Percentiles rank a stretch among this genome's conserved stretches.
Evolutionary conservation across 2,797 vertebrate genomes (phyloP).

Genomic region (Sebastes taczanowskii): DNA sequence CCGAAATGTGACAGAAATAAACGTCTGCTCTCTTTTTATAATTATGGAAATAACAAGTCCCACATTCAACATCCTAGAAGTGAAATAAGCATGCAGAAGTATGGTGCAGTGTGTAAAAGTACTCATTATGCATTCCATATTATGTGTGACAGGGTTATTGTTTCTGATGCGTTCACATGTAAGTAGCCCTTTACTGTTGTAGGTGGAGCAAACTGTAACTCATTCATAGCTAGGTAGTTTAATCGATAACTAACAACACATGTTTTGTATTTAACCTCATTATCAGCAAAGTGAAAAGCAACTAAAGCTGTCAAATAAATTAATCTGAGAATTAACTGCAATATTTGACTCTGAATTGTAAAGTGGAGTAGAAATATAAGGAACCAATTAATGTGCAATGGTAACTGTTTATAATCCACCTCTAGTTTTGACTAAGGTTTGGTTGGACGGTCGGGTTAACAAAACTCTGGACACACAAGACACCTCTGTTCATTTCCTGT

Average conservation of each 20-base stretch:
- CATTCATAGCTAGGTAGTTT: not conserved
- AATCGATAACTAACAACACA: no score
- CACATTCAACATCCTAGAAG: not conserved
- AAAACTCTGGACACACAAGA: no score
- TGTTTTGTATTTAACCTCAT: no score
- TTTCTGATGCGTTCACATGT: not conserved
- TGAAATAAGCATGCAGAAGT: not conserved
- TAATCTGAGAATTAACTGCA: no score
- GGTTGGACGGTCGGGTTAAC: no score
- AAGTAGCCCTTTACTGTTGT: not conserved
- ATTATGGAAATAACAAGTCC: not conserved
- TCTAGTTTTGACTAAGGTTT: no score
- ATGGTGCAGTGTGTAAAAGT: not conserved
- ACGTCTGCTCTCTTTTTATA: not conserved
- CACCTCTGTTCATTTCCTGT: no score
- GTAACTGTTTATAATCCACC: no score
- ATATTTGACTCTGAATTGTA: no score
- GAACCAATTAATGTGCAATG: rapidly evolving
- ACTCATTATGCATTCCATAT: not conserved
- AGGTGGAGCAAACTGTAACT: not conserved
- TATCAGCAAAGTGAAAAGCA: no score
- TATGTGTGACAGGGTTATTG: not conserved
- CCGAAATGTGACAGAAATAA: not conserved
- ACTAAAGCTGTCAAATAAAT: no score
- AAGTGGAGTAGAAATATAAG: no score